Evolutionary conservation across 2,888 invertebrate species (phyloP), one percentile per base, ranked within the genome.

Genomic region (Elysia crispata): DNA sequence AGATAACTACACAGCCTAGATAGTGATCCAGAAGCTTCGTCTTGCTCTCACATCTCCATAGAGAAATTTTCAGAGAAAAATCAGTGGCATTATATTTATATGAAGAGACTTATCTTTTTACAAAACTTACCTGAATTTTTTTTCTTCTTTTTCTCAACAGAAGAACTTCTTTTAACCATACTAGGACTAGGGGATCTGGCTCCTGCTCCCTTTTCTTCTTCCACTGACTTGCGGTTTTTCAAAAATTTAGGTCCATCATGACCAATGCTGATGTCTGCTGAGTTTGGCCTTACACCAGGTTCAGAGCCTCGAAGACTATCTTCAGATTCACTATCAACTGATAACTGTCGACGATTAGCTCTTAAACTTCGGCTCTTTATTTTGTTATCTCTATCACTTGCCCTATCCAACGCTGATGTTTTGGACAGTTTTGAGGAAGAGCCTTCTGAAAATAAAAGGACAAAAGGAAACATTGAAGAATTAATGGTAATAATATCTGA

Each of bases 401-500:
- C 87, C 81, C 87, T 88, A 69, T 85, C 85, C 11, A 88, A 79
- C 11, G 89, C 86, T 64, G 86, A 83, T 18, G 85, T 30, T 15
- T 28, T 30, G 23, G 54, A 30, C 50, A 1, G 15, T 23, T 33
- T 6, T 8, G 57, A 31, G 54, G 77, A 31, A 18, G 54, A n/a
- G n/a, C 8, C 64, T 25, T 18, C 73, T 73, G 23, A 18, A n/a
- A 3, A 70, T 1, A 70, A 15, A 1, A 70, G 8, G 8, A 13
- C 50, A 13, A 23, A 23, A 23, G 15, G 3, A 60, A 23, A 60
- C 15, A 60, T 23, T 8, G 15, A 60, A 60, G 15, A 60, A 60
- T 60, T 5, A 60, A 60, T 60, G 60, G 6, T 60, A 23, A 23
- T 18, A 60, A 23, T 25, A 66, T 18, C 13, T 30, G 1, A 13